These are phyloP conservation scores for Phalacrocorax aristotelis DNA, from an alignment of 2,113 vertebrate genomes.

Conservation along the genomic window DNA sequence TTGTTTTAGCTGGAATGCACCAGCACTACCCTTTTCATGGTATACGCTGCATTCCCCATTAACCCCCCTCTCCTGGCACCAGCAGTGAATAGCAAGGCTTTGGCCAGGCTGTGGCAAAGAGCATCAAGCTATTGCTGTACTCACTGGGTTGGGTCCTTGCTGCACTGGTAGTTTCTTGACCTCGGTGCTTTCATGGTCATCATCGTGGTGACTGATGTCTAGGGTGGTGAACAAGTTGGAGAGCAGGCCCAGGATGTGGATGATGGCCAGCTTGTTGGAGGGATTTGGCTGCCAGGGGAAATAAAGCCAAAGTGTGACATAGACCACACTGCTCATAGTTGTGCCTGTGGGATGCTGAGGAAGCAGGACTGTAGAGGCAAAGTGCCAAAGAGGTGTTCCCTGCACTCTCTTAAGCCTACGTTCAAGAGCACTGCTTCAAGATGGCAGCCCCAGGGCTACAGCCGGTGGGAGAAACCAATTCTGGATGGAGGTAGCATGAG, in stretches of 20 bases:
- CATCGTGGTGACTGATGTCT: conserved; percentile 96
- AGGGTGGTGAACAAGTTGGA: conserved; percentile 98
- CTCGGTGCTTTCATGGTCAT: conserved; percentile 88
- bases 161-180: conserved; percentile 87
- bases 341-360: neutral
- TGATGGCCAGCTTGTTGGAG: conserved; percentile 97
- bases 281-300: conserved; percentile 89
- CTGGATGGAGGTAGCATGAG: neutral
- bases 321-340: neutral
- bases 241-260: conserved; percentile 96
- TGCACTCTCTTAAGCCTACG: neutral
- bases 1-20: neutral
- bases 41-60: neutral
- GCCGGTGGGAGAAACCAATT: neutral
- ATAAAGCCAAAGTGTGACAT: neutral
- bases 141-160: conserved; percentile 95
- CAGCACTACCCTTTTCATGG: neutral
- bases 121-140: neutral
- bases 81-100: neutral
- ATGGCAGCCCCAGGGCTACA: neutral
- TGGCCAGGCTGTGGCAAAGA: neutral
- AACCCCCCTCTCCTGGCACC: neutral
- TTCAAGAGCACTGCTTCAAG: neutral
- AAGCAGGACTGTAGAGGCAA: neutral
- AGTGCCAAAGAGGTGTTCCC: neutral